Percentiles rank a stretch among this genome's conserved stretches.
Conservation (phyloP, 2,797 vertebrate genomes). For the Phoeniculus purpureus region DNA sequence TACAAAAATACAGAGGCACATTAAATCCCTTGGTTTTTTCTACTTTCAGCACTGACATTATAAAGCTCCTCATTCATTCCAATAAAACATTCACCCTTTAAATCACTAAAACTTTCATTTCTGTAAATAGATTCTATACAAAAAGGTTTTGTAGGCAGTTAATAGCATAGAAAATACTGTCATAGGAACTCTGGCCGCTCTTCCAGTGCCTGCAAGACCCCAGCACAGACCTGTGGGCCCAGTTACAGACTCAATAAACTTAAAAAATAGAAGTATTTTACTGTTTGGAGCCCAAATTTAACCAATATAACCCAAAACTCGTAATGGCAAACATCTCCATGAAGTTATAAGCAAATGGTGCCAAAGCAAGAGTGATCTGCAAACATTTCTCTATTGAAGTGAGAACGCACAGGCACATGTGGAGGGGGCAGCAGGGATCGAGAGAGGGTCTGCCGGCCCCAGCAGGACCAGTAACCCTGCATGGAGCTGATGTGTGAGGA, state of each 20-base stretch:
- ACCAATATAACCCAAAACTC: slow-evolving; percentile 13
- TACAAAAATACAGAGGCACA: slow-evolving; percentile 81
- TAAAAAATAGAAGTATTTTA: slow-evolving; percentile 46
- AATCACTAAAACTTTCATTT: slow-evolving; percentile 54
- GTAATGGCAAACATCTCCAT: background rate
- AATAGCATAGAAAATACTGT: slow-evolving; percentile 60
- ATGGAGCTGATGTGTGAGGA: background rate
- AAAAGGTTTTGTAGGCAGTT: slow-evolving; percentile 47
- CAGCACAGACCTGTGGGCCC: background rate
- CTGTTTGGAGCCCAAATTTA: slow-evolving; percentile 62
- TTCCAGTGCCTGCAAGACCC: slow-evolving; percentile 10
- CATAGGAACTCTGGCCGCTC: background rate
- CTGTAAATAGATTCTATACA: slow-evolving; percentile 71
- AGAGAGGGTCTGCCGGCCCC: too few species aligned
- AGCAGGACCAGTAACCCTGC: background rate
- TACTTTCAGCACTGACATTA: slow-evolving; percentile 30
- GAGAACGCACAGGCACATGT: accelerated
- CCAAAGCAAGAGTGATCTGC: background rate
- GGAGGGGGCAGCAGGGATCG: too few species aligned
- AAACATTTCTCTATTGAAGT: background rate
- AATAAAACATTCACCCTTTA: slow-evolving; percentile 12
- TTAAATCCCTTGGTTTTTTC: slow-evolving; percentile 19
- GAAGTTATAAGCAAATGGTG: accelerated
- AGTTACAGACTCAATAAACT: slow-evolving; percentile 49
- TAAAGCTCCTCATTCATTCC: slow-evolving; percentile 49